phyloP scores from a whole-genome alignment of 92 coral and sea anemone species.

The Siderastrea siderea region DNA sequence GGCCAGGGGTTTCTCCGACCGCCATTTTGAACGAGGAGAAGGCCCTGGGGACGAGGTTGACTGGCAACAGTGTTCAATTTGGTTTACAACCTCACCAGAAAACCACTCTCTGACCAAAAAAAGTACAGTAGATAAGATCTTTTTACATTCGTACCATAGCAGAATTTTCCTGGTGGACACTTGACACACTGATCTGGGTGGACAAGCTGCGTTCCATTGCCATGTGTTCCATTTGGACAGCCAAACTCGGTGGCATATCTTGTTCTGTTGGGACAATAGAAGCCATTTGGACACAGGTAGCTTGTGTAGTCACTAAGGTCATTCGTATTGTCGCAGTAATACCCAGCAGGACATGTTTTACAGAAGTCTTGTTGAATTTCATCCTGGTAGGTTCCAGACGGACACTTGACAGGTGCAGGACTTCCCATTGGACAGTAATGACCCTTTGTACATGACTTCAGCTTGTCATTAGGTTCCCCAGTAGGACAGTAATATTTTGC shows the following conservation, averaged over 20 bases:
- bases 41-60: no score
- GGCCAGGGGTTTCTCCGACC: no score
- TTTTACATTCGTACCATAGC: constrained; percentile 75
- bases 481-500: constrained; percentile 90
- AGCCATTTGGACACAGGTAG: constrained; percentile 93
- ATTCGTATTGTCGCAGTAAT: constrained; percentile 88
- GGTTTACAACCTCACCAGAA: no score
- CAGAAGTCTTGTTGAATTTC: constrained; percentile 88
- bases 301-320: constrained; percentile 81
- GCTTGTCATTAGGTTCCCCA: constrained; percentile 72
- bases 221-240: constrained; percentile 95
- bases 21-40: no score
- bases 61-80: no score
- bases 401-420: constrained; percentile 86
- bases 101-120: neutral
- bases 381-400: constrained; percentile 95
- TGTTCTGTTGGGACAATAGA: constrained; percentile 97
- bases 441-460: constrained; percentile 77
- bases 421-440: constrained; percentile 91
- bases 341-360: constrained; percentile 92
- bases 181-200: constrained; percentile 83
- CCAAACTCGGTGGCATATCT: constrained; percentile 88
- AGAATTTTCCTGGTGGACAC: constrained; percentile 96
- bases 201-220: constrained; percentile 83
- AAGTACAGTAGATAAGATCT: neutral